These are phyloP conservation scores for Phoeniculus purpureus DNA, from an alignment of 2,797 vertebrate genomes.

Conservation along the genomic window DNA sequence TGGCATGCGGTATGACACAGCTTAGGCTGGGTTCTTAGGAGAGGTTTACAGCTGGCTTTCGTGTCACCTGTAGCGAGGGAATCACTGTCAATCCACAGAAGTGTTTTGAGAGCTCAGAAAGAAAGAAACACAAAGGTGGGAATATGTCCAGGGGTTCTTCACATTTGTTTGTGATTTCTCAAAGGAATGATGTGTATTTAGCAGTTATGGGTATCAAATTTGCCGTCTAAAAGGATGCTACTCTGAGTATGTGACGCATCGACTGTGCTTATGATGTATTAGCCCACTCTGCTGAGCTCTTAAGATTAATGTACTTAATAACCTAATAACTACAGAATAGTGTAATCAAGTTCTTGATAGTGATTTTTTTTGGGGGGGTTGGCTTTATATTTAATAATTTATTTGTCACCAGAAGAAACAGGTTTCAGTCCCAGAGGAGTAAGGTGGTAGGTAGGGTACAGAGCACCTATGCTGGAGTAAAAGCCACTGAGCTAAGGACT, in stretches of 20 bases:
- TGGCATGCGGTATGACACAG: fast-evolving
- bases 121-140: not conserved
- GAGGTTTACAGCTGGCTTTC: not conserved
- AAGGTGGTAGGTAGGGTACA: not conserved
- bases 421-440: not conserved
- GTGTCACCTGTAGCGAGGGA: not conserved
- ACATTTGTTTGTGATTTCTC: not conserved
- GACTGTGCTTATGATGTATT: not conserved
- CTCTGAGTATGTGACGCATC: fast-evolving
- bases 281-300: not conserved
- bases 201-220: not conserved
- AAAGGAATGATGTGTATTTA: not conserved
- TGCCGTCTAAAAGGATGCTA: not conserved
- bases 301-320: not conserved
- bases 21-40: not conserved
- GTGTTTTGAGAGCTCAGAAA: not conserved
- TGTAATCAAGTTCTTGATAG: not conserved
- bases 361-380: not conserved
- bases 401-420: not conserved
- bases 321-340: not conserved
- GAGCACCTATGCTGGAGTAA: not conserved
- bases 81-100: not conserved
- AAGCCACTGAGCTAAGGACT: not conserved
- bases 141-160: not conserved
- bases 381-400: not conserved